Evolutionary conservation across 2,113 vertebrate species (phyloP).

Genomic region (Opisthocomus hoazin): DNA sequence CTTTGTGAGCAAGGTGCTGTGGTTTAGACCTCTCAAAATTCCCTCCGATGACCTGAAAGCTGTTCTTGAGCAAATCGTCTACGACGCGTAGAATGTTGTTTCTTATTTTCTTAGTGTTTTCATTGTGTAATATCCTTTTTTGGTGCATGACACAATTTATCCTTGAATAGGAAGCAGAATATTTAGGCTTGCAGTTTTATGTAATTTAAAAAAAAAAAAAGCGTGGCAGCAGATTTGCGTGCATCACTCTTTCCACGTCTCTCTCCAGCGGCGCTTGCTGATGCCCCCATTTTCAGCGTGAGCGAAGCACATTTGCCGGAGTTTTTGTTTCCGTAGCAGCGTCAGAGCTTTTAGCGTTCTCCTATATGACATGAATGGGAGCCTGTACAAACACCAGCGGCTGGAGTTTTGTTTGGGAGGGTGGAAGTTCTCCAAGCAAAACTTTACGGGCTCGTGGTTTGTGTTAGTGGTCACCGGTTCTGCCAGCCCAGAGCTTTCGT

Average conservation of each 20-base stretch:
- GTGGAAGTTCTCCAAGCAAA: slow-evolving; percentile 34
- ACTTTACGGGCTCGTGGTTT: background rate
- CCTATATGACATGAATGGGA: background rate
- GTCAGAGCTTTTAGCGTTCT: background rate
- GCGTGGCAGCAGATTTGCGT: background rate
- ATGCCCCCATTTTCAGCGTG: background rate
- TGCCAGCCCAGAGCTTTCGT: background rate
- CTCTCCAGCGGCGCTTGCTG: background rate
- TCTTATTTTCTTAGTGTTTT: background rate
- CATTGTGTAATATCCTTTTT: background rate
- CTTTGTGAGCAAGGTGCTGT: background rate
- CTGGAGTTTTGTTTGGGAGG: background rate
- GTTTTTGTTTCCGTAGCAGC: background rate
- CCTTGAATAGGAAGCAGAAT: slow-evolving; percentile 29
- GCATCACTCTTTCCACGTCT: background rate
- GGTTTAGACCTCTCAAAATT: background rate
- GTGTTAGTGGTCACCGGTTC: background rate
- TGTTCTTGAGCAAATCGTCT: background rate
- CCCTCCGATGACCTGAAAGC: background rate
- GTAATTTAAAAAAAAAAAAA: background rate
- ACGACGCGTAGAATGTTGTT: background rate
- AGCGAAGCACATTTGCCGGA: background rate
- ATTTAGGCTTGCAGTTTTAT: slow-evolving; percentile 25
- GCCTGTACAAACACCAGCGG: background rate
- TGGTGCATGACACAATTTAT: background rate